Conservation (phyloP, 1,140 invertebrate genomes). For the Tetramorium alpestre region DNA sequence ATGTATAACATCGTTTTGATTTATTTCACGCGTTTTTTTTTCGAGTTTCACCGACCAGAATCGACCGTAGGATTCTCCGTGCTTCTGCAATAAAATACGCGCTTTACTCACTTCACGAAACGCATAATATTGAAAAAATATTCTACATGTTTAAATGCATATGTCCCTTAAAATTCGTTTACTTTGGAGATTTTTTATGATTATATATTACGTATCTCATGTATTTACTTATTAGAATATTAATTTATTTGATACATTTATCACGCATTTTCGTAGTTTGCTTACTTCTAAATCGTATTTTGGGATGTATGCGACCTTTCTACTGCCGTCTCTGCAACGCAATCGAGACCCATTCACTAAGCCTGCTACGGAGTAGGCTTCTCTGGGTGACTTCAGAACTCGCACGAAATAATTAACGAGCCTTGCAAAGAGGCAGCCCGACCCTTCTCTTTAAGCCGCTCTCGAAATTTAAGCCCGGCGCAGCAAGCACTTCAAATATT, state of each 20-base stretch:
- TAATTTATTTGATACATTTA: neutral
- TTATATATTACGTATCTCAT: no score
- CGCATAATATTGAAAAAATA: neutral
- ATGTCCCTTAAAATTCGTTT: neutral
- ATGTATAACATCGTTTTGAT: conserved; percentile 31
- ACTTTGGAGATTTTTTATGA: neutral
- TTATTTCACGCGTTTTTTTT: neutral
- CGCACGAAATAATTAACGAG: conserved; percentile 84
- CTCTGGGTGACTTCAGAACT: conserved; percentile 79
- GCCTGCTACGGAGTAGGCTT: conserved; percentile 61
- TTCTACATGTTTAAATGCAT: neutral
- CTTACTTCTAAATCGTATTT: neutral
- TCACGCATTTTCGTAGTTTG: no score
- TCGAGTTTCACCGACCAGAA: neutral
- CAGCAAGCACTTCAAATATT: conserved; percentile 73
- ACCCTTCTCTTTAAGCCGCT: conserved; percentile 40
- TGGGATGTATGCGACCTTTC: neutral
- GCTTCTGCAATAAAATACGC: neutral
- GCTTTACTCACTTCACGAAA: neutral
- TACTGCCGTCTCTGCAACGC: conserved; percentile 27
- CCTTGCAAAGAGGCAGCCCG: conserved; percentile 65
- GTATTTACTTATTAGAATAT: conserved; percentile 8
- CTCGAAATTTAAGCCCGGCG: conserved; percentile 71
- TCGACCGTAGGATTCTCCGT: neutral
- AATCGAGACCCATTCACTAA: neutral